Evolutionary conservation across 1,140 invertebrate genomes (phyloP).

Genomic region (Drosophila parvula): DNA sequence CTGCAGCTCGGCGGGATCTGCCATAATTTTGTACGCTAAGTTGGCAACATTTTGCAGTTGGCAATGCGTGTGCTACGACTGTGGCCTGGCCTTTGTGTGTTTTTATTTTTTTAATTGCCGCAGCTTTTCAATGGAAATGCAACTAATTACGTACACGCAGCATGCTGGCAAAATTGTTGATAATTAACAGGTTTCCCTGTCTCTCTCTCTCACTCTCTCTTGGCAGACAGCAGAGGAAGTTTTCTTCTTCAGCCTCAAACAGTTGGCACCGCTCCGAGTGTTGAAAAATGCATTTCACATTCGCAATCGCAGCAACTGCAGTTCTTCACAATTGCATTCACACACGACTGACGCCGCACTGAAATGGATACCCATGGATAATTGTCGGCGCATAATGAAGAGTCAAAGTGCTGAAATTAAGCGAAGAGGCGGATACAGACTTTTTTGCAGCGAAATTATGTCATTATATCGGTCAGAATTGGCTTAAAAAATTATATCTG

Average conservation of each 20-base stretch:
- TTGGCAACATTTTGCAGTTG: slow-evolving; percentile 78
- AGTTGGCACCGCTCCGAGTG: slow-evolving; percentile 47
- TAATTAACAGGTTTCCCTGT: slow-evolving; percentile 82
- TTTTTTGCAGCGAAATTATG: slow-evolving; percentile 16
- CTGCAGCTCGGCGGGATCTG: too few species aligned
- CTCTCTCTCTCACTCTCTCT: slow-evolving; percentile 19
- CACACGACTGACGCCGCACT: slow-evolving; percentile 41
- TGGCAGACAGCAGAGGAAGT: slow-evolving; percentile 41
- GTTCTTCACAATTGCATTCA: slow-evolving; percentile 58
- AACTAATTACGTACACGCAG: slow-evolving; percentile 76
- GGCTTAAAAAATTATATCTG: too few species aligned
- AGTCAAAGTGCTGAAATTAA: slow-evolving; percentile 66
- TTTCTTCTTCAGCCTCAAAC: slow-evolving; percentile 32
- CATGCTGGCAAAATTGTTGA: slow-evolving; percentile 73
- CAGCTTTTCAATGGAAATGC: slow-evolving; percentile 77
- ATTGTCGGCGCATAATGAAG: slow-evolving; percentile 65
- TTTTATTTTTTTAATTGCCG: slow-evolving; percentile 69
- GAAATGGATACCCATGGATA: slow-evolving; percentile 40
- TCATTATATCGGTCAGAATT: slow-evolving; percentile 12
- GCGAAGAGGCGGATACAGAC: slow-evolving; percentile 1
- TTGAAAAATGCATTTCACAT: slow-evolving; percentile 67
- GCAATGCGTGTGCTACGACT: slow-evolving; percentile 57
- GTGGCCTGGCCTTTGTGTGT: slow-evolving; percentile 33
- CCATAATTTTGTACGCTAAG: slow-evolving; percentile 81
- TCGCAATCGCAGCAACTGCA: slow-evolving; percentile 27